Percentiles rank a stretch among this genome's conserved stretches.
Evolutionary conservation across 2,113 vertebrate genomes (phyloP).

Genomic region (Xiphias gladius): DNA sequence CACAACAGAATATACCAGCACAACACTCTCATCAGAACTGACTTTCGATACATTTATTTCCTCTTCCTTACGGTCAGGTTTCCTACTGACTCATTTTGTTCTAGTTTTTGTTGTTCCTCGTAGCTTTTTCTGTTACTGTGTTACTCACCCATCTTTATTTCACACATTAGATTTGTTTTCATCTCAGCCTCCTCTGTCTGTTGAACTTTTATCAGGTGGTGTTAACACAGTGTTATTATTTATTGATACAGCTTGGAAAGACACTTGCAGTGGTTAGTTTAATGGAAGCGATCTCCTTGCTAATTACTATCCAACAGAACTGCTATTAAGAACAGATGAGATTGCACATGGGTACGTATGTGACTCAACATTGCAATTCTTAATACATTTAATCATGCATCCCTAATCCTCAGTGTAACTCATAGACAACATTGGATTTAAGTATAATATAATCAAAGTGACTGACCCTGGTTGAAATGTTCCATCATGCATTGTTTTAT

Average conservation of each 20-base stretch:
- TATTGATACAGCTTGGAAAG: not conserved
- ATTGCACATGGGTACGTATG: not conserved
- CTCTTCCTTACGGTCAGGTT: not conserved
- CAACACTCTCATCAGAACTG: not conserved
- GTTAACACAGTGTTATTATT: not conserved
- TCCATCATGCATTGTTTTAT: not conserved
- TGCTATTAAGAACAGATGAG: not conserved
- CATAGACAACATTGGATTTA: too few species aligned
- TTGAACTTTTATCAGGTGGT: not conserved
- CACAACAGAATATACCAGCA: not conserved
- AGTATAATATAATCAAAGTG: too few species aligned
- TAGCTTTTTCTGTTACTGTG: not conserved
- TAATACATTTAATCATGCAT: not conserved
- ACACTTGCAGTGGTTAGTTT: not conserved
- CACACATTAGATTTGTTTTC: constrained; percentile 8
- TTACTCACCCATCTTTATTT: not conserved
- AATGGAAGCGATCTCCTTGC: not conserved
- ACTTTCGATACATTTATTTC: constrained; percentile 5
- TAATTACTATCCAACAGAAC: not conserved
- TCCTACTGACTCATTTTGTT: constrained; percentile 20
- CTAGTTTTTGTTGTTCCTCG: not conserved
- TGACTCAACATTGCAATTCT: not conserved
- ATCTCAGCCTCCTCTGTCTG: constrained; percentile 3
- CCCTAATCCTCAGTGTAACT: too few species aligned
- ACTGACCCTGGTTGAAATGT: too few species aligned